Evolutionary conservation across 2,797 vertebrate species (phyloP), one percentile per base, ranked within the genome.

Genomic region (Triplophysa yarkandensis): DNA sequence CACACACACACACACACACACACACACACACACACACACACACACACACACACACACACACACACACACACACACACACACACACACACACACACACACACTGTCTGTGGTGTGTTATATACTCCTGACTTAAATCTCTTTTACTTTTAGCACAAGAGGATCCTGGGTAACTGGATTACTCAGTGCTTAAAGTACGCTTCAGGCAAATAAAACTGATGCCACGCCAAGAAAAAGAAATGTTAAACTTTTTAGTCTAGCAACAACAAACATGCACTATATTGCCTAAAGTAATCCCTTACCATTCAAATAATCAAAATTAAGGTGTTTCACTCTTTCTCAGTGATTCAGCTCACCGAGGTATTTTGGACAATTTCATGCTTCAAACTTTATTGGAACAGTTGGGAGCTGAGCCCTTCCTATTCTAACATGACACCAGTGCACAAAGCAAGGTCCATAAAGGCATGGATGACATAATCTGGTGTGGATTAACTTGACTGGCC

Each of bases 101-200:
- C 43, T 17, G 17, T 68, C 50, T 52, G 28, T 66, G 60, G 50
- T 65, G 41, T 61, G 44, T 48, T 66, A 52, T 52, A 50, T 61
- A 52, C 72, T 72, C 43, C 27, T n/a, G 10, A 71, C 30, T 52
- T 57, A 64, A 67, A 62, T 74, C 69, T 54, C 48, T 67, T 4
- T 54, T 34, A 41, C 76, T 58, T 77, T 81, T 80, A 82, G 48
- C 69, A 68, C 57, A 54, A 68, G 62, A 61, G 61, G 41, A 32
- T 52, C 41, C 52, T 48, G 65, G 44, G 76, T 82, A 83, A 82
- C 57, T 25, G 73, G 70, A 60, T 78, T 61, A 23, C 44, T 82
- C 0, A 57, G 77, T 76, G 71, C 71, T 81, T 46, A 54, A 74
- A 70, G 27, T 17, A 25, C 63, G 83, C 71, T 74, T 34, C 11